Base-by-base conservation (phyloP, 64 coral and sea anemone genomes). In the Actinia equina region DNA sequence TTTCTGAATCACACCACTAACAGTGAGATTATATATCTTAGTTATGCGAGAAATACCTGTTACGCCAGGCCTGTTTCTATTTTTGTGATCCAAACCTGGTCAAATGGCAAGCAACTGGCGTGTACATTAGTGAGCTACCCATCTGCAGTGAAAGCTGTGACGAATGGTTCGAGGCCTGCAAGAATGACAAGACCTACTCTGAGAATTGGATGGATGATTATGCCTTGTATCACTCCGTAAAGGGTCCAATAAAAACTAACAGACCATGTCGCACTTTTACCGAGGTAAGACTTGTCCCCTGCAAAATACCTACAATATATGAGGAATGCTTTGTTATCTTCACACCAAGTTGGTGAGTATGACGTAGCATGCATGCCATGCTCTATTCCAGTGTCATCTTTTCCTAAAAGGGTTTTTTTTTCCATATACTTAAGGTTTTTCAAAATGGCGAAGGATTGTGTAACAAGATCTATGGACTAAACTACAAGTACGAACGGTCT, bases 371-470 rank as follows among this genome's bases (percentile, higher is more conserved):
- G n/a, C 12, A 54, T 54, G 12, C 6, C 52, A 12, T 6, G 52
- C 52, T 12, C 12, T 64, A 19, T 22, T 4, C 18, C 61, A 2
- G 22, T 22, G 61, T 12, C 22, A 7, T 64, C 61, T 64, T 64
- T 7, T 64, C 20, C 61, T 64, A 0, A 64, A 13, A 59, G 6
- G 2, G 52, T 22, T 81, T 81, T 3, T 49, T 22, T 52, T 87
- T 26, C 22, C 30, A 83, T 87, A 27, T 49, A 83, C 84, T 79
- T 0, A 19, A 96, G 94, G 25, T 92, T 16, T 98, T 90, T 76
- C 89, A 87, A 17, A 86, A 92, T 61, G 95, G 92, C 3, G 80
- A 98, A 56, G 93, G 87, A 1, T 83, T 98, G 18, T 98, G 95
- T 25, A 85, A 94, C 79, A 86, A 30, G 11, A 88, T 98, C 84